These are phyloP conservation scores for Heliconius cydno DNA, from an alignment of 2,888 invertebrate species.

Conservation along the genomic window DNA sequence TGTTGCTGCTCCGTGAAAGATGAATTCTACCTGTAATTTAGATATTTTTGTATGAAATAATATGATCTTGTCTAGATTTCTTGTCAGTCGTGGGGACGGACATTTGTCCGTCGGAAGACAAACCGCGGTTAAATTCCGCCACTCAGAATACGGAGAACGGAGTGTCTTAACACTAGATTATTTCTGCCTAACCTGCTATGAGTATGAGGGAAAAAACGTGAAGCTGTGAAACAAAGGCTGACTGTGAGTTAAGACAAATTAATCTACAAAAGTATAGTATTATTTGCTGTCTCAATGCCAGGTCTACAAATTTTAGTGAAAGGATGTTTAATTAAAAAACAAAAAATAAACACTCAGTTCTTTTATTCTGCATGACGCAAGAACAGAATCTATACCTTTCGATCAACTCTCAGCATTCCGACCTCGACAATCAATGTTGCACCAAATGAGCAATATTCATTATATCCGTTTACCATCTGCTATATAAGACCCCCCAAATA, in stretches of 20 bases:
- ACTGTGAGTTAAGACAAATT: not conserved
- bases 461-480: no score
- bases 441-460: no score
- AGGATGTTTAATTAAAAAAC: not conserved
- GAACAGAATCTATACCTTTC: not conserved
- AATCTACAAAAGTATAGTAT: not conserved
- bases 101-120: not conserved
- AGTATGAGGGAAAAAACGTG: not conserved
- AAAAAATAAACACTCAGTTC: not conserved
- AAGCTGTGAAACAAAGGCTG: not conserved
- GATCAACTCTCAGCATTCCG: not conserved
- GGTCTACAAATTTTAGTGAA: not conserved
- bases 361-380: not conserved
- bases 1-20: slow-evolving; percentile 82
- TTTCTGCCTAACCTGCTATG: not conserved
- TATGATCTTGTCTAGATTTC: not conserved
- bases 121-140: not conserved
- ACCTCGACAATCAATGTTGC: not conserved
- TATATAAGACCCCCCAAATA: no score
- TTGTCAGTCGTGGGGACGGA: not conserved
- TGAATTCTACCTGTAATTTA: slow-evolving; percentile 70
- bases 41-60: slow-evolving; percentile 13
- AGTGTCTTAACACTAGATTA: not conserved
- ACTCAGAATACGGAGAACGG: not conserved
- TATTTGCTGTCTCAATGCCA: not conserved